phyloP scores from a whole-genome alignment of 2,797 vertebrate species.

The Eospalax fontanierii region DNA sequence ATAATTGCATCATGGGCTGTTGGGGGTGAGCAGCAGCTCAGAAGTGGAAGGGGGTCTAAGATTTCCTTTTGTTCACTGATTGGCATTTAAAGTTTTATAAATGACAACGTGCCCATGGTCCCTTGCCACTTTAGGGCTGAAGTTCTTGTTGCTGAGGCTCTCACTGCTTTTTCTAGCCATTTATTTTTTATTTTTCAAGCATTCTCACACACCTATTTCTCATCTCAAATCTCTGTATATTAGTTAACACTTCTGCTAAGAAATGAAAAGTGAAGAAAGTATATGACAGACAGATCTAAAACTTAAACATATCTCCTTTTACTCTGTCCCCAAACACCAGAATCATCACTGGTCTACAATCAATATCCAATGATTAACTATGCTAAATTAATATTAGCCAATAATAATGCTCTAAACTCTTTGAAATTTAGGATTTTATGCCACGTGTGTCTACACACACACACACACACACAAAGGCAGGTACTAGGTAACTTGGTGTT shows the following conservation, averaged over 20 bases:
- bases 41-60: background rate
- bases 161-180: background rate
- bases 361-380: background rate
- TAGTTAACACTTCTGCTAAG: background rate
- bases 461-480: background rate
- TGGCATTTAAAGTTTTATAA: background rate
- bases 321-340: background rate
- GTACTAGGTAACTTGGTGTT: slow-evolving; percentile 33
- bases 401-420: background rate
- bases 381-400: background rate
- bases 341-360: slow-evolving; percentile 22
- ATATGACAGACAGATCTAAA: background rate
- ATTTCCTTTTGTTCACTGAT: slow-evolving; percentile 27
- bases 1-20: background rate
- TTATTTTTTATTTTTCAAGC: background rate
- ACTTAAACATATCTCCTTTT: background rate
- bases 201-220: background rate
- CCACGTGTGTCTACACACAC: background rate
- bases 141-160: background rate
- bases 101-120: background rate
- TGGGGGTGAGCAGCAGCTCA: background rate
- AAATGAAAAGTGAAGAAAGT: background rate
- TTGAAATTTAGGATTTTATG: background rate
- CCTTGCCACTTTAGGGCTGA: background rate
- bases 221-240: background rate